These are phyloP conservation scores for Apocrypta bakeri DNA, from an alignment of 1,140 invertebrate genomes.

Conservation along the genomic window DNA sequence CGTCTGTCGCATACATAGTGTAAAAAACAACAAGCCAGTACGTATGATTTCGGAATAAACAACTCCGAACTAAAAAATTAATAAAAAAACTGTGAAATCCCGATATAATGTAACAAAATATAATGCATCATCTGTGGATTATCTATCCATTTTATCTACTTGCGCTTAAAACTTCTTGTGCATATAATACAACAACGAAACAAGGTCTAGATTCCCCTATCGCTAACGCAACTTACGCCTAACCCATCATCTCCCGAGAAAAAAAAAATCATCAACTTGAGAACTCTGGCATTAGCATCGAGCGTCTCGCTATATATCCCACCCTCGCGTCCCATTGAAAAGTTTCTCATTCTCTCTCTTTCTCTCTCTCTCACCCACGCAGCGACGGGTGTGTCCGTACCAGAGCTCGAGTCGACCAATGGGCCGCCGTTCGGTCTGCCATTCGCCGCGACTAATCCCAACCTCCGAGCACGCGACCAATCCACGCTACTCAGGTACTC, in stretches of 20 bases:
- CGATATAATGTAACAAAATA: no score
- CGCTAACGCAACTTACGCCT: no score
- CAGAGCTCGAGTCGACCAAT: not conserved
- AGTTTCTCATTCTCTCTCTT: conserved; percentile 13
- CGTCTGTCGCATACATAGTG: no score
- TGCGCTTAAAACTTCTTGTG: no score
- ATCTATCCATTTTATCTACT: no score
- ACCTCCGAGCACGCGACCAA: not conserved
- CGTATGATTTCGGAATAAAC: no score
- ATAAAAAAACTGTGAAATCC: no score
- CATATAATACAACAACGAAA: no score
- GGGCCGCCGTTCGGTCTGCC: not conserved
- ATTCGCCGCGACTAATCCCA: not conserved
- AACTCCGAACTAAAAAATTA: no score
- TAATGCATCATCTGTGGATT: no score
- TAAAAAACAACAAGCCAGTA: no score
- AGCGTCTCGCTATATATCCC: not conserved
- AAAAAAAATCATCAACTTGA: conserved; percentile 24
- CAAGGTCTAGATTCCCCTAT: no score
- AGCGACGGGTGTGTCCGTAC: not conserved
- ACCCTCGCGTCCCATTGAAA: not conserved
- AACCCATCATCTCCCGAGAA: not conserved
- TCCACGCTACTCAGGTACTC: not conserved
- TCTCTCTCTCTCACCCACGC: conserved; percentile 4
- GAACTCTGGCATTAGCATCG: conserved; percentile 10